Percentiles rank a stretch among this genome's conserved stretches.
phyloP scores from a whole-genome alignment of 2,113 vertebrate genomes.

The Lucifuga dentata region DNA sequence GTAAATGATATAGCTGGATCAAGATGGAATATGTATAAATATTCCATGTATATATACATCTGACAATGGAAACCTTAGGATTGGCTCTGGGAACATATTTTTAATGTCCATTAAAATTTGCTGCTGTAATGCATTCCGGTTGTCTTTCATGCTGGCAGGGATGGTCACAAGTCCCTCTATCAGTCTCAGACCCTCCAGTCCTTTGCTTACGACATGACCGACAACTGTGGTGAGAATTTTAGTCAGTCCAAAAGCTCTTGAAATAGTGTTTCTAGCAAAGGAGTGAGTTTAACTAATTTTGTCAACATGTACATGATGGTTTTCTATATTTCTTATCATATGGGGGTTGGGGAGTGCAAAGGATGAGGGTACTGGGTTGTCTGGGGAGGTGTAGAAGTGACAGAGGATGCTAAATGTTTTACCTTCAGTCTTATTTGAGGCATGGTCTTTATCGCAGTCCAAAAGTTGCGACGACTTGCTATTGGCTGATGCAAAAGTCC shows the following conservation, averaged over 20 bases:
- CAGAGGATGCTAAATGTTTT: constrained; percentile 13
- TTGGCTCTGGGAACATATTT: constrained; percentile 27
- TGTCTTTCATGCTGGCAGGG: constrained; percentile 35
- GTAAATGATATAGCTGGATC: constrained; percentile 10
- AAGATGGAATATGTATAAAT: constrained; percentile 28
- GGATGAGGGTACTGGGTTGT: constrained; percentile 27
- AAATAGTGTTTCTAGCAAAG: constrained; percentile 40
- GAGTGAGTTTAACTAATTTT: constrained; percentile 18
- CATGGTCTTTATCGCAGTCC: constrained; percentile 6
- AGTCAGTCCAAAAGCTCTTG: constrained; percentile 35
- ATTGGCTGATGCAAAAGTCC: constrained; percentile 35
- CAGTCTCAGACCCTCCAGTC: constrained; percentile 45
- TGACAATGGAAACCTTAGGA: constrained; percentile 26
- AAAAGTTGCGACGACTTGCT: too few relatives aligned
- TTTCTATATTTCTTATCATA: constrained; percentile 42
- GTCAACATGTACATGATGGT: constrained; percentile 41
- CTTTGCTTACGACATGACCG: constrained; percentile 13
- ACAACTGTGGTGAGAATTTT: too few relatives aligned
- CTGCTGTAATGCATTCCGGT: too few relatives aligned
- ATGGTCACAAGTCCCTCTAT: too few relatives aligned
- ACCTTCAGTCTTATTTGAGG: neutral
- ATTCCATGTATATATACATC: constrained; percentile 60
- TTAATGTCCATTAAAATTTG: too few relatives aligned
- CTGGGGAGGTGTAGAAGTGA: constrained; percentile 13
- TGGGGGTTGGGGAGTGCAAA: neutral